Base-by-base conservation (phyloP, 1,140 invertebrate genomes). In the Heliconius hermathena region DNA sequence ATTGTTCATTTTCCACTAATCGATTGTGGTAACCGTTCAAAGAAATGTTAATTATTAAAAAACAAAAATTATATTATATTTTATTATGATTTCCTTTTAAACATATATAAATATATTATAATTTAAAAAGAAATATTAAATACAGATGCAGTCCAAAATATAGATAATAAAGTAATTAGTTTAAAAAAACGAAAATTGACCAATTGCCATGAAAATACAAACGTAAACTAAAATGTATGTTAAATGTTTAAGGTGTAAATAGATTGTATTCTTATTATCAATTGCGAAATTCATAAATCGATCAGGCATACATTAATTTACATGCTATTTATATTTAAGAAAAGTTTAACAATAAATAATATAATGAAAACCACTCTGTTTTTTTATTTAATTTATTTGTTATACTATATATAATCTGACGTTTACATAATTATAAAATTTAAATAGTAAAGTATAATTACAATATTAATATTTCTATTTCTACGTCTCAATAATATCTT, bases 281-380 rank as follows among this genome's bases (percentile, higher is more conserved):
- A 46, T 46, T 46, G 41, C 4, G 41, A 46, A 46, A 16, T 16
- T 13, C 41, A 46, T 46, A 46, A 46, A 46, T 46, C 41, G 11
- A 46, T 46, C 41, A 46, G 41, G 41, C 41, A 46, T 46, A 46
- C 41, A 46, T 46, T 13, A 80, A 52, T 73, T n/a, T 60, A 49
- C 18, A 80, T 80, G 74, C 74, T 74, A 70, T 60, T 60, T 60
- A 60, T 22, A 60, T 8, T 11, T 60, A 76, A 73, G 13, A 16
- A 46, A 77, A 52, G 87, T 87, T 84, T 84, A 83, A 81, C 84
- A 90, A 89, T 91, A 92, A 92, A 92, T 60, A 60, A 60, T 84
- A 81, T 83, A 74, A 83, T 83, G 36, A 84, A 88, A 86, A 85
- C 74, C 49, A 81, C 72, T 66, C 54, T 33, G n/a, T 80, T 77